Conservation (phyloP, 2,113 vertebrate genomes). For the Mellivora capensis region DNA sequence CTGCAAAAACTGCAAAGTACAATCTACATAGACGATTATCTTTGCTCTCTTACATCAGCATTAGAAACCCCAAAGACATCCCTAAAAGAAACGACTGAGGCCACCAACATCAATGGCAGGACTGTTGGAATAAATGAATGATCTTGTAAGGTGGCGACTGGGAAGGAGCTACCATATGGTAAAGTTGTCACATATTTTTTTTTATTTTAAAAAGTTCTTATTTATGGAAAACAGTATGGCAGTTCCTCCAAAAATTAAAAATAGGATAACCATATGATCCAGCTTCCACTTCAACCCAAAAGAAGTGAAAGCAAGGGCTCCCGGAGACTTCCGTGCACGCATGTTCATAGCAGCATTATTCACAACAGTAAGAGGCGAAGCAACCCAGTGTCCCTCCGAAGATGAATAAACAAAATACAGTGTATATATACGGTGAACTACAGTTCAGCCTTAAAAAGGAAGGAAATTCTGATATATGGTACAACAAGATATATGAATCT, state of each 20-base stretch:
- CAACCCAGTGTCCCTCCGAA: neutral
- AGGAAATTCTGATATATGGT: neutral
- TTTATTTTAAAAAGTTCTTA: neutral
- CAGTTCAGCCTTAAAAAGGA: neutral
- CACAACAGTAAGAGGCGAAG: neutral
- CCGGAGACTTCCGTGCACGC: neutral
- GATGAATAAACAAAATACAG: neutral
- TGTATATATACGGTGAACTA: neutral
- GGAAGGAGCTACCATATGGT: neutral
- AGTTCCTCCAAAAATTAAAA: neutral
- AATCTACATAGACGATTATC: neutral
- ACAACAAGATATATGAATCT: neutral
- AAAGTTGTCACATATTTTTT: neutral
- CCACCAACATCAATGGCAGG: neutral
- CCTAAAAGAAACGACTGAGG: neutral
- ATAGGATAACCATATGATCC: neutral
- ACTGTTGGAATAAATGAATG: neutral
- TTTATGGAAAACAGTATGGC: neutral
- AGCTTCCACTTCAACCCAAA: neutral
- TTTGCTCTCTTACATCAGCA: neutral
- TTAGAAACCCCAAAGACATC: neutral
- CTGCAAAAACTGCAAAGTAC: neutral
- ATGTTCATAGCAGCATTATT: neutral
- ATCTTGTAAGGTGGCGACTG: neutral
- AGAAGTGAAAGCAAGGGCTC: neutral